phyloP scores from a whole-genome alignment of 1,140 invertebrate genomes.

The Lucilia cuprina region DNA sequence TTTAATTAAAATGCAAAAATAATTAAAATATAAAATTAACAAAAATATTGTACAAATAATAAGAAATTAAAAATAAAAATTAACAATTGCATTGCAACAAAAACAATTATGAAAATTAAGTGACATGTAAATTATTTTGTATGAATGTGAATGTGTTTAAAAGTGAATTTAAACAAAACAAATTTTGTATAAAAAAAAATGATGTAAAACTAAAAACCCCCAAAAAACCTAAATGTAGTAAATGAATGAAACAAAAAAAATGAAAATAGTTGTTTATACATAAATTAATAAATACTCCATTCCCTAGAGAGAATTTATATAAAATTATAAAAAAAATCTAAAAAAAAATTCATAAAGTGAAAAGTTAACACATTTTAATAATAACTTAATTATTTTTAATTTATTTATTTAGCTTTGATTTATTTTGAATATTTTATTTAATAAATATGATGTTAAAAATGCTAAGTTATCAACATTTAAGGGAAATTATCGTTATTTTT shows the following conservation, averaged over 20 bases:
- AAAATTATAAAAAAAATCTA: not conserved
- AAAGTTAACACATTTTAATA: conserved; percentile 8
- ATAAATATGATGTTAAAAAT: no score
- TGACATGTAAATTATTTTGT: not conserved
- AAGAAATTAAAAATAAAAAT: no score
- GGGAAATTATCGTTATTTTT: no score
- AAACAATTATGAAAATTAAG: not conserved
- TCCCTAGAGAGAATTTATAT: conserved; percentile 14
- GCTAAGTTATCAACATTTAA: no score
- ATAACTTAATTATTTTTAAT: not conserved
- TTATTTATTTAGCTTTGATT: no score
- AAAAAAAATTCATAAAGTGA: not conserved
- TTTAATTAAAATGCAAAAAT: no score
- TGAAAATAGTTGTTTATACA: not conserved
- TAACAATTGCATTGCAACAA: not conserved
- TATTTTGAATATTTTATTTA: no score
- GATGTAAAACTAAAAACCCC: not conserved
- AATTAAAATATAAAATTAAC: not conserved
- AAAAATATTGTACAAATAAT: not conserved
- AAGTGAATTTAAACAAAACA: not conserved
- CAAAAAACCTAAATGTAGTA: not conserved
- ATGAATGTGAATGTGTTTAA: not conserved
- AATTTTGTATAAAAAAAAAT: not conserved
- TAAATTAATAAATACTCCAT: conserved; percentile 14
- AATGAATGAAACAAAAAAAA: not conserved